phyloP scores from a whole-genome alignment of 2,888 invertebrate genomes.

The Meandrusa payeni region DNA sequence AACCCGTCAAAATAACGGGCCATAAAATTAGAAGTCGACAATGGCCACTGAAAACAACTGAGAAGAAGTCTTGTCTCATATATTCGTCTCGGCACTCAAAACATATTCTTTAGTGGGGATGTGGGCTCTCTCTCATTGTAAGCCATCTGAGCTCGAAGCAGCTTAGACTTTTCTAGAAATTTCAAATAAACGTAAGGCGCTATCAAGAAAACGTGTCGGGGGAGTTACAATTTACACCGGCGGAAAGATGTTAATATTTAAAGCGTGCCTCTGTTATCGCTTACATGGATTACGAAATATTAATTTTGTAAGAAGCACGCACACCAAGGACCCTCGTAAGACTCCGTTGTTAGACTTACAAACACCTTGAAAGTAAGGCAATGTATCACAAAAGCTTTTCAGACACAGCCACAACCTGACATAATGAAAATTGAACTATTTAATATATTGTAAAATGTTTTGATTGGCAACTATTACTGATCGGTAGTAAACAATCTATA shows the following conservation, averaged over 20 bases:
- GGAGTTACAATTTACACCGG: slow-evolving; percentile 14
- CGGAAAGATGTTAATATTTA: slow-evolving; percentile 19
- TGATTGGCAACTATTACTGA: too few relatives aligned
- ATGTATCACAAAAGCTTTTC: too few relatives aligned
- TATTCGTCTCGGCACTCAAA: slow-evolving; percentile 53
- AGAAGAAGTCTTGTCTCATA: slow-evolving; percentile 43
- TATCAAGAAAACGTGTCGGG: slow-evolving; percentile 18
- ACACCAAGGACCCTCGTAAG: too few relatives aligned
- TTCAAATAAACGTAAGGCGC: slow-evolving; percentile 21
- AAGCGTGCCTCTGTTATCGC: slow-evolving; percentile 5
- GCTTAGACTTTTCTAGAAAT: too few relatives aligned
- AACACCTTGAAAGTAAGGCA: too few relatives aligned
- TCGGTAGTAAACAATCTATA: too few relatives aligned
- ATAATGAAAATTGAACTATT: too few relatives aligned
- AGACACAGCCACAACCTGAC: too few relatives aligned
- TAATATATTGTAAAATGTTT: too few relatives aligned
- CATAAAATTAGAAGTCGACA: slow-evolving; percentile 41
- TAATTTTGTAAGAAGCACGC: neutral
- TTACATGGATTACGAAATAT: slow-evolving; percentile 5
- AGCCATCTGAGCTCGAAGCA: slow-evolving; percentile 23
- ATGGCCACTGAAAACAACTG: slow-evolving; percentile 39
- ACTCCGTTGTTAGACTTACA: too few relatives aligned
- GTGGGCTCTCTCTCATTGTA: slow-evolving; percentile 4
- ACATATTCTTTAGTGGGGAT: slow-evolving; percentile 23
- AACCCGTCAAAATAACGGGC: slow-evolving; percentile 24